Evolutionary conservation across 2,113 vertebrate species (phyloP).

Genomic region (Cephalopholis sonnerati): DNA sequence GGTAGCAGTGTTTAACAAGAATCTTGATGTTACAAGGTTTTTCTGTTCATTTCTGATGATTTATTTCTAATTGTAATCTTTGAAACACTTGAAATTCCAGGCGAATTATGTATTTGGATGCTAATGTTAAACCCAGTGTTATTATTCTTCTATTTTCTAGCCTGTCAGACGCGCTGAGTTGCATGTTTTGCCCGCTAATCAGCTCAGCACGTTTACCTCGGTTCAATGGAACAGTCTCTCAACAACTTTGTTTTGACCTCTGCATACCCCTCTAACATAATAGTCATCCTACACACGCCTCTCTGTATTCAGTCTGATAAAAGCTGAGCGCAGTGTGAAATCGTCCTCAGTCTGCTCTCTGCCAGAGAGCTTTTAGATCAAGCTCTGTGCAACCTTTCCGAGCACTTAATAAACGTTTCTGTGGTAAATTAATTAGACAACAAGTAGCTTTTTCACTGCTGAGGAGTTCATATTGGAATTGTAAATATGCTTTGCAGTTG

Average conservation of each 20-base stretch:
- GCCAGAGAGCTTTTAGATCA: slow-evolving; percentile 59
- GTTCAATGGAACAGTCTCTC: not conserved
- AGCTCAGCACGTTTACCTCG: not conserved
- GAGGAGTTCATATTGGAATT: slow-evolving; percentile 20
- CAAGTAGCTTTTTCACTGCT: slow-evolving; percentile 37
- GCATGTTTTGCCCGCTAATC: not conserved
- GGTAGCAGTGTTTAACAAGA: no score
- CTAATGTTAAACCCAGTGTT: no score
- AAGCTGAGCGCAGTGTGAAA: slow-evolving; percentile 44
- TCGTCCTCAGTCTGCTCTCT: slow-evolving; percentile 49
- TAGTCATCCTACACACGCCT: slow-evolving; percentile 7
- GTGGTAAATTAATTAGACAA: slow-evolving; percentile 60
- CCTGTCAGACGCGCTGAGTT: no score
- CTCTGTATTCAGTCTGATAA: slow-evolving; percentile 32
- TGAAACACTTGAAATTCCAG: not conserved
- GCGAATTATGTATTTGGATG: not conserved
- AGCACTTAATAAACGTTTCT: slow-evolving; percentile 12
- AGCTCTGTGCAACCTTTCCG: slow-evolving; percentile 46
- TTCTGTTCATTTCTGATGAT: not conserved
- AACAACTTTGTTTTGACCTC: slow-evolving; percentile 31
- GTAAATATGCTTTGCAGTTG: slow-evolving; percentile 28
- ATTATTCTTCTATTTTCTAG: not conserved
- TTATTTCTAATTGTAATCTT: not conserved
- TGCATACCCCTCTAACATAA: not conserved
- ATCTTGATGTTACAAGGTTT: not conserved